Evolutionary conservation across 1,140 invertebrate species (phyloP), one percentile per base, ranked within the genome.

Genomic region (Diabrotica undecimpunctata): DNA sequence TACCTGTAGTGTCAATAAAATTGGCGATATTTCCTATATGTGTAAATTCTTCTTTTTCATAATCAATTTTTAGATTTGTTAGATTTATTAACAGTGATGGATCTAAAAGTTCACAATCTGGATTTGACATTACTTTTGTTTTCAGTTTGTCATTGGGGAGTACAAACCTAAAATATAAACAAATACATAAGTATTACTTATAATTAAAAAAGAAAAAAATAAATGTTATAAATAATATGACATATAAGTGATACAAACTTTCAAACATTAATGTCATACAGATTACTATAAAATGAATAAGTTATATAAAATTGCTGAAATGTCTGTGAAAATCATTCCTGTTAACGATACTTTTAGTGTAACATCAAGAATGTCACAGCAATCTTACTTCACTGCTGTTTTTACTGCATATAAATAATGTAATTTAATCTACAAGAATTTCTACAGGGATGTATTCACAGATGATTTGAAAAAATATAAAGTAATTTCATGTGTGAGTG

Each of bases 11-110:
- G 77, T 90, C 88, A 56, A 93, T 87, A 72, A 91, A 71, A 52
- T 64, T 71, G 9, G 56, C 54, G 38, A 96, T 84, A 52, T 84
- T 82, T 54, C 94, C 94, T 66, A 95, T 82, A 66, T 87, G 84
- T 63, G 87, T 81, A 72, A 90, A 90, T 62, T 92, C 83, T 66
- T 89, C 85, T 75, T 91, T 86, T 6, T 87, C 86, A 8, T 94
- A 85, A 63, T 84, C 88, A 62, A 96, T 93, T 68, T 88, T 83
- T 50, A 95, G 81, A 0, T 64, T 51, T 38, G 74, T 72, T n/a
- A 75, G 53, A 74, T 95, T 89, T 79, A 94, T 87, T 67, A n/a
- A n/a, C n/a, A 95, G 90, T 0, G 91, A 90, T 3, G 92, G 92
- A 46, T 8, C 39, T 0, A 8, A 7, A 7, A 46, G 7, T 8